Percentiles rank a stretch among this genome's conserved stretches.
Evolutionary conservation across 2,113 vertebrate genomes (phyloP).

Genomic region (Colistium nudipinnis): DNA sequence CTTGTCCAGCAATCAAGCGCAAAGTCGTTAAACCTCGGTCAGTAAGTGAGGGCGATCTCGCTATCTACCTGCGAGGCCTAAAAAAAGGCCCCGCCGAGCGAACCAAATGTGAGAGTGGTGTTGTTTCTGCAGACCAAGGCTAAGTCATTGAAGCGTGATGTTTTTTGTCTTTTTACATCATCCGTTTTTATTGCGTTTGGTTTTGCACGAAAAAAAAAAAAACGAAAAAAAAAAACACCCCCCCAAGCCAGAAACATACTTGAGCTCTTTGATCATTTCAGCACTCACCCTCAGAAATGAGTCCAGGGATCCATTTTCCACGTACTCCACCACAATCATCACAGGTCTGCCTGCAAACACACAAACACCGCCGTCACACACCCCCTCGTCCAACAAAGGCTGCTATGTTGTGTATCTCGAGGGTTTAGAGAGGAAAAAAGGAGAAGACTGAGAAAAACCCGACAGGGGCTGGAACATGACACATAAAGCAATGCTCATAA

Average conservation of each 20-base stretch:
- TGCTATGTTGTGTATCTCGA: neutral
- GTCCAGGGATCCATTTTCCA: constrained; percentile 97
- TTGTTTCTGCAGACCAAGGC: neutral
- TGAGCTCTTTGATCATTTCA: constrained; percentile 4
- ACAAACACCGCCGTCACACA: constrained; percentile 52
- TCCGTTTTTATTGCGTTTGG: neutral
- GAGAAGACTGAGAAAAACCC: too few relatives aligned
- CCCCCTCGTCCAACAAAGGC: neutral
- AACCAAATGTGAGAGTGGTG: neutral
- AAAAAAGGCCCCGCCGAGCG: constrained; percentile 2
- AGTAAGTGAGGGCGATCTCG: neutral
- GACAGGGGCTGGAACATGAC: too few relatives aligned
- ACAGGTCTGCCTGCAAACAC: constrained; percentile 91
- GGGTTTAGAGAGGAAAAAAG: too few relatives aligned
- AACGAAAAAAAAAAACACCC: neutral
- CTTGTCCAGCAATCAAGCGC: neutral
- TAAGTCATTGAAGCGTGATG: neutral
- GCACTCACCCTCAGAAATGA: constrained; percentile 93
- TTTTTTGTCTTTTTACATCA: constrained; percentile 14
- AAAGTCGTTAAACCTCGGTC: neutral
- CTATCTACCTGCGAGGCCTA: neutral
- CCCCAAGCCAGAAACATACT: constrained; percentile 2
- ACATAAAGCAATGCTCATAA: too few relatives aligned
- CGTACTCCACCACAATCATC: constrained; percentile 97
- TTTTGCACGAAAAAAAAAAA: constrained; percentile 1